These are phyloP conservation scores for Troglohyphantes excavatus DNA, from an alignment of 2,888 invertebrate species.

Conservation along the genomic window DNA sequence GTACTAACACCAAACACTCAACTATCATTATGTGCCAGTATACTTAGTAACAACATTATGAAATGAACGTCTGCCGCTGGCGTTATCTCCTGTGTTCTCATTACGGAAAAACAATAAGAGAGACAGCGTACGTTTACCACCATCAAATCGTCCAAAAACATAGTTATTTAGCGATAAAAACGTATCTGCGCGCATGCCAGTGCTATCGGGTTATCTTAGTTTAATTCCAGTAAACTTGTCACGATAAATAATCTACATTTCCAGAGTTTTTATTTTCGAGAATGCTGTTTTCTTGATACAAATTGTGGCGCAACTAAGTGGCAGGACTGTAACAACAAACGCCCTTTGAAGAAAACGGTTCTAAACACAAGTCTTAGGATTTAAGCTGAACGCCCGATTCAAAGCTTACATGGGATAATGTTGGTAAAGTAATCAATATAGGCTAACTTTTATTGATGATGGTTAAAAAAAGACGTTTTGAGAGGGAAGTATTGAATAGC, in stretches of 20 bases:
- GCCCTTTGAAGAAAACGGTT: neutral
- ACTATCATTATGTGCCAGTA: no score
- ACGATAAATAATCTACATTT: conserved; percentile 34
- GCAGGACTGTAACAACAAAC: conserved; percentile 28
- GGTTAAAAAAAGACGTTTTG: no score
- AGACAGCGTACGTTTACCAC: conserved; percentile 25
- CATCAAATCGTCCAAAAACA: conserved; percentile 20
- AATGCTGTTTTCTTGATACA: neutral
- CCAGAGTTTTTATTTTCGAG: conserved; percentile 10
- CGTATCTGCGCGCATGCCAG: conserved; percentile 34
- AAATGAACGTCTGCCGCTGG: neutral
- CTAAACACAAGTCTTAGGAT: no score
- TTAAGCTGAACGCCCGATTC: neutral
- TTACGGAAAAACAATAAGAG: conserved; percentile 9
- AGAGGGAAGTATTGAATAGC: no score
- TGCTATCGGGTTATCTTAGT: conserved; percentile 65
- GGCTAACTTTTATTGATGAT: no score
- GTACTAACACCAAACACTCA: no score
- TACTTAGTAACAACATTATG: neutral
- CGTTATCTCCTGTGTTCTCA: no score
- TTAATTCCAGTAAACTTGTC: conserved; percentile 38
- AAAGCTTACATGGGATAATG: neutral
- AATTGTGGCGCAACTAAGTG: conserved; percentile 55
- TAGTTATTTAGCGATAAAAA: conserved; percentile 28
- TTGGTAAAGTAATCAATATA: neutral